phyloP scores from a whole-genome alignment of 2,113 vertebrate genomes.

The Oreocharis arfaki region DNA sequence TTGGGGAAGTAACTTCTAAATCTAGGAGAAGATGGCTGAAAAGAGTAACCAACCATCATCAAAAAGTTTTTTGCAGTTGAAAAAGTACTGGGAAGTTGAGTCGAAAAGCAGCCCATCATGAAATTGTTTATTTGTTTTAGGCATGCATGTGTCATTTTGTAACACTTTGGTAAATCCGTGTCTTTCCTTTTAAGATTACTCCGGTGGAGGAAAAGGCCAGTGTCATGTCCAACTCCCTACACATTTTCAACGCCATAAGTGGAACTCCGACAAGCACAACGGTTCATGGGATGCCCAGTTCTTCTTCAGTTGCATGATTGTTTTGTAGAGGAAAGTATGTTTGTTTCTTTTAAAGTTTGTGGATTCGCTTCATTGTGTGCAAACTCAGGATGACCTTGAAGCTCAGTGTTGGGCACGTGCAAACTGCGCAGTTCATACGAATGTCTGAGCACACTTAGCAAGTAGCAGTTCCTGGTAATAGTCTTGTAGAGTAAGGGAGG shows the following conservation, averaged over 20 bases:
- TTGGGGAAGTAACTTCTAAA: not conserved
- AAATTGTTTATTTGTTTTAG: not conserved
- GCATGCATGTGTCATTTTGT: not conserved
- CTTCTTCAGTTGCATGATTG: conserved; percentile 90
- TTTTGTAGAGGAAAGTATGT: not conserved
- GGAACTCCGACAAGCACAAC: conserved; percentile 91
- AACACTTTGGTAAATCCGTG: not conserved
- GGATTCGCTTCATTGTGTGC: conserved; percentile 56
- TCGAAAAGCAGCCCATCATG: fast-evolving
- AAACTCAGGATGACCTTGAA: conserved; percentile 75
- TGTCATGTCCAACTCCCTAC: conserved; percentile 88
- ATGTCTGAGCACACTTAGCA: conserved; percentile 49
- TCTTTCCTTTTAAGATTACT: conserved; percentile 80
- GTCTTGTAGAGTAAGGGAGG: conserved; percentile 48
- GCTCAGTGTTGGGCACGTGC: conserved; percentile 46
- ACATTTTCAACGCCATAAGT: conserved; percentile 98
- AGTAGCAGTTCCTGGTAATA: conserved; percentile 26
- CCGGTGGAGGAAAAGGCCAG: conserved; percentile 90
- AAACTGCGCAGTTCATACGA: not conserved
- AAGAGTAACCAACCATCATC: not conserved
- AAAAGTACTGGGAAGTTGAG: not conserved
- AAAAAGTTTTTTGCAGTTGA: not conserved
- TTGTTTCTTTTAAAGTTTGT: not conserved
- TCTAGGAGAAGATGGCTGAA: not conserved
- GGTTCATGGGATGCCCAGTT: conserved; percentile 92